A percentile compares a stretch with the other conserved stretches of the same genome.
Conservation (phyloP, 2,113 vertebrate species). For the Vidua chalybeata region DNA sequence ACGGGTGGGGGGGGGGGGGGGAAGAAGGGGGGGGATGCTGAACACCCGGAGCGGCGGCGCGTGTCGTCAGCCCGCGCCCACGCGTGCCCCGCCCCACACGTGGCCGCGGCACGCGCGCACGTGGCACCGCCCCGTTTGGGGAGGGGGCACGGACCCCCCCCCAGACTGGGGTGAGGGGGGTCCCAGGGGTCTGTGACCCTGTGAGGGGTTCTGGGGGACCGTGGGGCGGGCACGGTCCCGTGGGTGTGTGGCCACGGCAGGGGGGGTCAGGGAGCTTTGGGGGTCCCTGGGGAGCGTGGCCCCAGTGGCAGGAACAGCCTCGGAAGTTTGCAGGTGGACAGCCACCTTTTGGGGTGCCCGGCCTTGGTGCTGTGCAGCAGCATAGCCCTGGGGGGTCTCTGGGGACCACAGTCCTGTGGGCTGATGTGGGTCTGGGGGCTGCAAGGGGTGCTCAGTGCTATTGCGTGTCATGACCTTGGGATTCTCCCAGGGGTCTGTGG, state of each 20-base stretch:
- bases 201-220: neutral
- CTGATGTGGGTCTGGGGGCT: neutral
- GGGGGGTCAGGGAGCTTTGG: neutral
- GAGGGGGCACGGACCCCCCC: neutral
- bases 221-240: rapidly evolving
- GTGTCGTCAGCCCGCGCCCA: constrained; percentile 53
- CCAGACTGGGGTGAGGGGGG: neutral
- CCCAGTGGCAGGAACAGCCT: neutral
- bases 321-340: no score
- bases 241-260: neutral
- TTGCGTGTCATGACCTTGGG: neutral
- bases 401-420: neutral
- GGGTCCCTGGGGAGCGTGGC: neutral
- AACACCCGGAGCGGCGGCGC: constrained; percentile 13
- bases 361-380: neutral
- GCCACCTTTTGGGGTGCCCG: neutral
- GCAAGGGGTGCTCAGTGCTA: neutral
- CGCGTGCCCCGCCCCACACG: constrained; percentile 4
- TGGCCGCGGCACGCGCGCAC: neutral
- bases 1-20: constrained; percentile 31
- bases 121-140: neutral
- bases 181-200: neutral
- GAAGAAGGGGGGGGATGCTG: neutral
- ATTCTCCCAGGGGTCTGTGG: neutral
- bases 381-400: no score